Percentiles rank a stretch among this genome's conserved stretches.
These are phyloP conservation scores for Nezara viridula DNA, from an alignment of 2,888 invertebrate genomes.

Conservation along the genomic window DNA sequence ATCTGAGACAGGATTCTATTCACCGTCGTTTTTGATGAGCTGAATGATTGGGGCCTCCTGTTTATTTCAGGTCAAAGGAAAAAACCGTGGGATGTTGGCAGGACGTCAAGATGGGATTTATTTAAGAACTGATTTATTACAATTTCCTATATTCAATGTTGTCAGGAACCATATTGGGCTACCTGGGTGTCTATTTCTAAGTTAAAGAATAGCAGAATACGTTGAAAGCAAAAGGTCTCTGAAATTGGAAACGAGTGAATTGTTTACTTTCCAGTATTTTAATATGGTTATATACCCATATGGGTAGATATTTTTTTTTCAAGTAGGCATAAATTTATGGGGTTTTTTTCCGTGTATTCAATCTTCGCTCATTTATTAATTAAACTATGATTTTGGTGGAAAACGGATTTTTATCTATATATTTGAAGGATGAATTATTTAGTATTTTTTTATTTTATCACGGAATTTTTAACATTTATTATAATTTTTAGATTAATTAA, in stretches of 20 bases:
- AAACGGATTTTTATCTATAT: too few species aligned
- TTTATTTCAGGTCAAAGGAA: constrained; percentile 19
- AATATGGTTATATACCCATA: neutral
- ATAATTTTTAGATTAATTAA: too few species aligned
- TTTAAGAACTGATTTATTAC: constrained; percentile 37
- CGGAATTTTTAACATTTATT: too few species aligned
- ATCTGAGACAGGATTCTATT: neutral
- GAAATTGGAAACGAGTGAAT: neutral
- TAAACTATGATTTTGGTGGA: too few species aligned
- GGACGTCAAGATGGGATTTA: constrained; percentile 1
- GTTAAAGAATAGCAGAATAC: neutral
- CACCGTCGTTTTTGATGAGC: neutral
- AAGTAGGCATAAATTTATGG: too few species aligned
- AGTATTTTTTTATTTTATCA: too few species aligned
- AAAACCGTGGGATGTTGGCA: neutral
- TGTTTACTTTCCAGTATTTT: neutral
- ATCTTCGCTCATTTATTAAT: too few species aligned
- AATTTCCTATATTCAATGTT: constrained; percentile 23
- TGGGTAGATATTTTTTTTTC: too few species aligned
- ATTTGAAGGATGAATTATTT: too few species aligned
- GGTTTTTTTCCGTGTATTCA: too few species aligned
- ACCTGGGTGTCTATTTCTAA: neutral
- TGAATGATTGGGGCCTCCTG: constrained; percentile 3
- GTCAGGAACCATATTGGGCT: neutral
- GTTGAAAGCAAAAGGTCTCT: neutral